Evolutionary conservation across 2,797 vertebrate species (phyloP).

Genomic region (Liparis tanakae): DNA sequence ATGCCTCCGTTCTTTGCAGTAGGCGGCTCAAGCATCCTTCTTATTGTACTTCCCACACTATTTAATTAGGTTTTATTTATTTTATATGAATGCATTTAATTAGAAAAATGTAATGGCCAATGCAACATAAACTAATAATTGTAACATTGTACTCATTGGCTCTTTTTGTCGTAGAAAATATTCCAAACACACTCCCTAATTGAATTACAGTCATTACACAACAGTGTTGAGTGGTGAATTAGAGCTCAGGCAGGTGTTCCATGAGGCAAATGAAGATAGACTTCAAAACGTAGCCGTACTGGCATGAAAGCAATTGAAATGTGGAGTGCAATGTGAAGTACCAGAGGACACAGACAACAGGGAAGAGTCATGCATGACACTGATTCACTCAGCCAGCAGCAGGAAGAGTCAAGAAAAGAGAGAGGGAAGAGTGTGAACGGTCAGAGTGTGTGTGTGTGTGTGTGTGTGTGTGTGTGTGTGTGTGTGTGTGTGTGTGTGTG

Average conservation of each 20-base stretch:
- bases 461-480: slow-evolving; percentile 18
- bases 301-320: slow-evolving; percentile 51
- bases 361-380: slow-evolving; percentile 63
- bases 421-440: slow-evolving; percentile 27
- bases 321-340: slow-evolving; percentile 43
- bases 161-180: slow-evolving; percentile 25
- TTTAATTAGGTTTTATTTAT: background rate
- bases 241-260: slow-evolving; percentile 28
- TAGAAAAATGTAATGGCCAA: background rate
- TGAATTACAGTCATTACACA: slow-evolving; percentile 47
- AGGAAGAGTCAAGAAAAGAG: slow-evolving; percentile 29
- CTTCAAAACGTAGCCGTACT: slow-evolving; percentile 43
- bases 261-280: slow-evolving; percentile 48
- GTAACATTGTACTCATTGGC: slow-evolving; percentile 4
- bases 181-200: slow-evolving; percentile 24
- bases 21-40: background rate
- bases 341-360: slow-evolving; percentile 58
- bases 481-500: slow-evolving; percentile 21
- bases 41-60: background rate
- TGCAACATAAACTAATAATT: background rate
- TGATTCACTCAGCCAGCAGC: slow-evolving; percentile 61
- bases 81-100: background rate
- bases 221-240: slow-evolving; percentile 37
- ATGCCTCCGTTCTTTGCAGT: background rate
- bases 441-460: slow-evolving; percentile 18